phyloP scores from a whole-genome alignment of 2,888 invertebrate genomes.

The Apomyelois bistriatella region DNA sequence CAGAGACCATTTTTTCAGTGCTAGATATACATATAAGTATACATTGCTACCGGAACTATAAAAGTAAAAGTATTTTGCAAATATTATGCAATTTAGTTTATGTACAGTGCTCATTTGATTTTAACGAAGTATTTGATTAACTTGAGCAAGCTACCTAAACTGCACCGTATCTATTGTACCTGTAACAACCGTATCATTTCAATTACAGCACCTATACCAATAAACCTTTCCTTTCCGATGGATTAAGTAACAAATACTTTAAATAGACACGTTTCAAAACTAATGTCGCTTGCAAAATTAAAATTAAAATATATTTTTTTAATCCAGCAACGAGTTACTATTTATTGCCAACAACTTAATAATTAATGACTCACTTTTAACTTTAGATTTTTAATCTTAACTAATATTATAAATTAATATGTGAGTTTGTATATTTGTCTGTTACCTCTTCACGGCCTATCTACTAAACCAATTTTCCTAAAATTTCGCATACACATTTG shows the following conservation, averaged over 20 bases:
- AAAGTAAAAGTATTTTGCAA: not conserved
- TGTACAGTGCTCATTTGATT: conserved; percentile 36
- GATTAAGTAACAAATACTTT: conserved; percentile 65
- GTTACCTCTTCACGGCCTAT: too few species aligned
- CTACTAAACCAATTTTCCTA: too few species aligned
- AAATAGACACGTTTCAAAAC: conserved; percentile 43
- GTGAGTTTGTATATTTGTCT: too few species aligned
- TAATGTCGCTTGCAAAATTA: conserved; percentile 44
- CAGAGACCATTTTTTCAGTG: too few species aligned
- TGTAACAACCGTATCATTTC: conserved; percentile 59
- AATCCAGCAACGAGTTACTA: not conserved
- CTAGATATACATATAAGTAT: too few species aligned
- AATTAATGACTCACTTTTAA: too few species aligned
- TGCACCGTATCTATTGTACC: conserved; percentile 46
- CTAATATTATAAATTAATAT: too few species aligned
- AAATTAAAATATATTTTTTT: conserved; percentile 43
- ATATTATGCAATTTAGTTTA: conserved; percentile 31
- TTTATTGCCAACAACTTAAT: too few species aligned
- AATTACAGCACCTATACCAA: conserved; percentile 47
- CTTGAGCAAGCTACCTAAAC: conserved; percentile 30
- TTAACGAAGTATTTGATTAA: conserved; percentile 28
- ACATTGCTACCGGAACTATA: too few species aligned
- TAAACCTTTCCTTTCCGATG: conserved; percentile 52
- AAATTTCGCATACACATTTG: too few species aligned
- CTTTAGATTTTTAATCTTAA: too few species aligned